Evolutionary conservation across 2,113 vertebrate species (phyloP), one percentile per base, ranked within the genome.

Genomic region (Oryzias celebensis): DNA sequence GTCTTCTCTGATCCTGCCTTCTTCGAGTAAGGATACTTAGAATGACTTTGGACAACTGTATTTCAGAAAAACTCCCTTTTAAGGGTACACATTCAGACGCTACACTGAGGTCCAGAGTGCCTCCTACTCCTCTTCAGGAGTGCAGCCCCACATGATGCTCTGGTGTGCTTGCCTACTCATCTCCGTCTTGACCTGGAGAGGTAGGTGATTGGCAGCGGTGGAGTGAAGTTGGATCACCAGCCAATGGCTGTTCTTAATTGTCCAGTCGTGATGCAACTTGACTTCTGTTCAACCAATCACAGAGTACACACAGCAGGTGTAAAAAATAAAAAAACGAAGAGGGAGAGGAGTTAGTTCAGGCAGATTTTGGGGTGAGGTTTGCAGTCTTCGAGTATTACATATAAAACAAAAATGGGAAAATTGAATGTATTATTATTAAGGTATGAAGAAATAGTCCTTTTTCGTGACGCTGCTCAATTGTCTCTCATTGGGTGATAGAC

Each of bases 271-370:
- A 70, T 70, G 71, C 51, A 68, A 85, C 79, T 88, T 83, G 87
- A 91, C 80, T 68, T 63, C 51, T 55, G 59, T 73, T 80, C 51
- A 64, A 48, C 89, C 86, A 90, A 91, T 91, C 88, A 77, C 67
- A 80, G 59, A 71, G 7, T 36, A 12, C 36, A 48, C 81, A 88
- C 86, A 88, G 89, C 88, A 89, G 87, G 10, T 10, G 10, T 36
- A 82, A 87, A 70, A 75, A 71, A 72, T 71, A 63, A 70, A 14
- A 58, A 46, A 52, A 47, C 28, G 50, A 36, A 55, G 14, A 31
- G 8, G 49, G 46, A 62, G 6, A 48, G 16, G 18, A 54, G 43
- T 63, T 52, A 73, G 72, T 71, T 63, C 41, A 67, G 69, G 36
- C 28, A 62, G 36, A 67, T 67, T 72, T 10, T 56, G 46, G 55